Percentiles rank a stretch among this genome's conserved stretches.
These are phyloP conservation scores for Acrobasis repandana DNA, from an alignment of 2,888 invertebrate genomes.

Conservation along the genomic window DNA sequence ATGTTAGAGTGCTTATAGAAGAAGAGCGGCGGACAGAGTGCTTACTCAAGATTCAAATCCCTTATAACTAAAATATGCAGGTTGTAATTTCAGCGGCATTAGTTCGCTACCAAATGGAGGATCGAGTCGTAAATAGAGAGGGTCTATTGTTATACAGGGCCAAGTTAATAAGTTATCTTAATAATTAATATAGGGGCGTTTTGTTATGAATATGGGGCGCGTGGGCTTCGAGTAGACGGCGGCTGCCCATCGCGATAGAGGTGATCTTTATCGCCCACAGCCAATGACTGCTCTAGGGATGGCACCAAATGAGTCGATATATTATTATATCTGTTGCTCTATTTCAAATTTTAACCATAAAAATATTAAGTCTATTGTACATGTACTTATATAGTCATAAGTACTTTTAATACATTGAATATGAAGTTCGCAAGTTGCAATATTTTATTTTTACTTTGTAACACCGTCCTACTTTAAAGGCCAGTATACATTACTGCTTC, in stretches of 20 bases:
- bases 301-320: background rate
- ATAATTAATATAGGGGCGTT: background rate
- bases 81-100: background rate
- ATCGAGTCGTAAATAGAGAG: background rate
- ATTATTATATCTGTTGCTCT: too few relatives aligned
- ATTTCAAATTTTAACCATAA: too few relatives aligned
- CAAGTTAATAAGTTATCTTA: slow-evolving; percentile 8
- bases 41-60: background rate
- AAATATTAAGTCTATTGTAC: too few relatives aligned
- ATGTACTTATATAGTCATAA: too few relatives aligned
- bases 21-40: slow-evolving; percentile 7
- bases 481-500: background rate
- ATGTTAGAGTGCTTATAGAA: slow-evolving; percentile 19
- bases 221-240: background rate
- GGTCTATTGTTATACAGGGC: background rate
- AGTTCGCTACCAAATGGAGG: slow-evolving; percentile 4
- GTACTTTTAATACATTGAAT: too few relatives aligned
- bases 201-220: background rate
- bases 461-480: background rate
- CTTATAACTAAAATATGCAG: slow-evolving; percentile 6
- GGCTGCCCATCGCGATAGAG: slow-evolving; percentile 10
- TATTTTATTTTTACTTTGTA: background rate
- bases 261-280: slow-evolving; percentile 6
- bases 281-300: slow-evolving; percentile 5
- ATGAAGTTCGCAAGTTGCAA: background rate